Conservation (phyloP, 2,113 vertebrate genomes). For the Cyrtonyx montezumae region DNA sequence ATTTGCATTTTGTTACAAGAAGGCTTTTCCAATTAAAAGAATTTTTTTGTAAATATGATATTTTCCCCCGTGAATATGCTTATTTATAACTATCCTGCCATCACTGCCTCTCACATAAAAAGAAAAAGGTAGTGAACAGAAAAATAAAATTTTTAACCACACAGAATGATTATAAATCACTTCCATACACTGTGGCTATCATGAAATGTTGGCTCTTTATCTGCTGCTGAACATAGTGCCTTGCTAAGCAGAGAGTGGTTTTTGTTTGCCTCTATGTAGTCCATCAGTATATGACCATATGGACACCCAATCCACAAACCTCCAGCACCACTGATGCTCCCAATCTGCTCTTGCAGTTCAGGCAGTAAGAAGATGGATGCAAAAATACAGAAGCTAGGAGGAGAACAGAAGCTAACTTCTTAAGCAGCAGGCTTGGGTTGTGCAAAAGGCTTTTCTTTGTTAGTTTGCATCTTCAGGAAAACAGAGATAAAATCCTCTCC, state of each 20-base stretch:
- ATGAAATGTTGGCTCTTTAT: not conserved
- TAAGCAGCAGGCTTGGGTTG: not conserved
- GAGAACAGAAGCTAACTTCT: not conserved
- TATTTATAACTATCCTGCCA: not conserved
- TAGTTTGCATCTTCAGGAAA: constrained; percentile 1
- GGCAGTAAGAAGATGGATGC: not conserved
- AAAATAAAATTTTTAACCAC: not conserved
- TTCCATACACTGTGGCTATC: rapidly evolving
- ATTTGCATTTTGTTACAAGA: not conserved
- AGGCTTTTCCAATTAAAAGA: not conserved
- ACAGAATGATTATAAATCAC: not conserved
- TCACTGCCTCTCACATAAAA: not conserved
- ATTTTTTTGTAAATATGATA: not conserved
- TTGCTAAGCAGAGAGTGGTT: not conserved
- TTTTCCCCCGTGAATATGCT: not conserved
- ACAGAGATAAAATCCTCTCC: constrained; percentile 12
- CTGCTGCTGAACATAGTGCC: not conserved
- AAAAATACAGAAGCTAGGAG: not conserved
- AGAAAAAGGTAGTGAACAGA: not conserved
- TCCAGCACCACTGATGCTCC: not conserved
- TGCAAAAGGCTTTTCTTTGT: not conserved
- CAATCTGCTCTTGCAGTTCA: not conserved
- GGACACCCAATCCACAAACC: not conserved
- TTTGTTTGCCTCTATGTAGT: not conserved
- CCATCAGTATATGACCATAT: not conserved